phyloP scores from a whole-genome alignment of 2,797 vertebrate species.

The Enteromius paludinosus region DNA sequence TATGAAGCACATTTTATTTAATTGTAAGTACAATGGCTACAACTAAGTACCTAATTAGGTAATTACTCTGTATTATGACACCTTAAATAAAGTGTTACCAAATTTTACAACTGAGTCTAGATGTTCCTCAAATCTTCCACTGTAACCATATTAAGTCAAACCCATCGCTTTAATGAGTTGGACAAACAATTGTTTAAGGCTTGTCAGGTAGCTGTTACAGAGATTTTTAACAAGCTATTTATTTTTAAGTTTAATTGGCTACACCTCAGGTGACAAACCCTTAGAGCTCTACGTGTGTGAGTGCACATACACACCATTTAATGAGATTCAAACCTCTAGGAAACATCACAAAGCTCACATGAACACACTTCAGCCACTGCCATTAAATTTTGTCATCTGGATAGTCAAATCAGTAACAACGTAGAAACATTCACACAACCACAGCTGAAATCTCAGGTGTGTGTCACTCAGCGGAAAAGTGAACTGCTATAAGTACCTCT shows the following conservation, averaged over 20 bases:
- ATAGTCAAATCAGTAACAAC: background rate
- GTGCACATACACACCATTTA: background rate
- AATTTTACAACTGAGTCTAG: too few species aligned
- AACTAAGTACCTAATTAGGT: too few species aligned
- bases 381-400: constrained; percentile 8
- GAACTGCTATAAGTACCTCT: constrained; percentile 9
- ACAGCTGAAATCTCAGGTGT: constrained; percentile 28
- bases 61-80: too few species aligned
- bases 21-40: too few species aligned
- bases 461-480: background rate
- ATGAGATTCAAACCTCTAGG: constrained; percentile 9
- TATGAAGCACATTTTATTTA: too few species aligned
- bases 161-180: background rate
- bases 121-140: background rate
- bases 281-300: background rate
- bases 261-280: constrained; percentile 11
- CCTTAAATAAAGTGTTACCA: too few species aligned
- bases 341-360: background rate
- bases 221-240: background rate
- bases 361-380: background rate
- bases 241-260: constrained; percentile 29
- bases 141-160: background rate
- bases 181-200: background rate
- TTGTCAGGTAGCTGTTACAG: background rate
- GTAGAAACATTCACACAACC: constrained; percentile 1